These are phyloP conservation scores for Macrosoma leucophasiata DNA, from an alignment of 2,888 invertebrate genomes.

Conservation along the genomic window DNA sequence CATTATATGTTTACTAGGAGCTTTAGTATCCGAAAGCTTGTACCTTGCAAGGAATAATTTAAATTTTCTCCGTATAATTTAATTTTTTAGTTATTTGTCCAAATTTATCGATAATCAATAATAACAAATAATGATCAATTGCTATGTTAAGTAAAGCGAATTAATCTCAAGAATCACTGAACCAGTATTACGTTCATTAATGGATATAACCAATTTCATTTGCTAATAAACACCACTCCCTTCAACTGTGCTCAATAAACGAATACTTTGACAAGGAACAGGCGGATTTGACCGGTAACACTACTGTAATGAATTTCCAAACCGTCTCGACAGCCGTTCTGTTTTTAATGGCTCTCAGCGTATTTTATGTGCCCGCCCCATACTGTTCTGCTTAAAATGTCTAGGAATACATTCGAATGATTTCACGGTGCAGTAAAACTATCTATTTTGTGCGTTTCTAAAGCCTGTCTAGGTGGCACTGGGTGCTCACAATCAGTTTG, in stretches of 20 bases:
- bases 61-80: too few species aligned
- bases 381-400: too few species aligned
- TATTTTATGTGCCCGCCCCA: slow-evolving; percentile 16
- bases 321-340: slow-evolving; percentile 20
- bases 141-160: slow-evolving; percentile 21
- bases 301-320: slow-evolving; percentile 31
- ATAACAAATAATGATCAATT: slow-evolving; percentile 22
- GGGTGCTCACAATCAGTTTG: too few species aligned
- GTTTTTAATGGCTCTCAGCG: slow-evolving; percentile 25
- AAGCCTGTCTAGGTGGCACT: too few species aligned
- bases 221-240: neutral
- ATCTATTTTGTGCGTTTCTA: too few species aligned
- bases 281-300: slow-evolving; percentile 27
- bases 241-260: neutral
- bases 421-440: too few species aligned
- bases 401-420: too few species aligned
- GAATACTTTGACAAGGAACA: slow-evolving; percentile 27
- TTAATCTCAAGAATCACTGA: slow-evolving; percentile 17
- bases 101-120: too few species aligned
- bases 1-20: too few species aligned
- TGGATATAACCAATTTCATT: neutral
- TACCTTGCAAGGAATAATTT: too few species aligned
- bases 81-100: slow-evolving; percentile 29
- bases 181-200: slow-evolving; percentile 6
- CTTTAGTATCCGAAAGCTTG: too few species aligned